Evolutionary conservation across 2,888 invertebrate species (phyloP).

Genomic region (Clivina fossor): DNA sequence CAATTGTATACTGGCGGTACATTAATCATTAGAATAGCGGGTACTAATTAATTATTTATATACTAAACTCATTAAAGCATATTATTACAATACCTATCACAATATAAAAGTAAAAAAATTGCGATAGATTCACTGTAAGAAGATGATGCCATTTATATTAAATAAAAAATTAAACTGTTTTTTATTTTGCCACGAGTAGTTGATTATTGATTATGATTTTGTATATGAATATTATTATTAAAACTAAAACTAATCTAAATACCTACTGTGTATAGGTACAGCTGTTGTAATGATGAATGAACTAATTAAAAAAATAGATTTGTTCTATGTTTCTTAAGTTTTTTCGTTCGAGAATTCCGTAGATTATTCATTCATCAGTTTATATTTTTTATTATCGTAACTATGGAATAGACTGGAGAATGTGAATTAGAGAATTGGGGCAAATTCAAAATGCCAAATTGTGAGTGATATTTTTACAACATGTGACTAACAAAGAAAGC

Average conservation of each 20-base stretch:
- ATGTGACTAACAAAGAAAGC: constrained; percentile 75
- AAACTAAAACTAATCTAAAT: neutral
- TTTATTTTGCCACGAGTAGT: constrained; percentile 27
- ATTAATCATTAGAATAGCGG: constrained; percentile 56
- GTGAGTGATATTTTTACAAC: constrained; percentile 67
- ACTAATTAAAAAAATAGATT: too few relatives aligned
- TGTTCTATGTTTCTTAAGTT: constrained; percentile 3
- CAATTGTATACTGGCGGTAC: constrained; percentile 42
- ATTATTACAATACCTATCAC: constrained; percentile 37
- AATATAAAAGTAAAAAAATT: constrained; percentile 29
- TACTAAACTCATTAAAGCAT: constrained; percentile 36
- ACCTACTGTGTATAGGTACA: constrained; percentile 45
- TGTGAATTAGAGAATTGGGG: constrained; percentile 41
- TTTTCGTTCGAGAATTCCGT: constrained; percentile 14
- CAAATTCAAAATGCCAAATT: constrained; percentile 40
- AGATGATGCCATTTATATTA: constrained; percentile 23
- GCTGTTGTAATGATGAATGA: constrained; percentile 55
- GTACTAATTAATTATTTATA: constrained; percentile 41
- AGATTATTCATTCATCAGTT: constrained; percentile 40
- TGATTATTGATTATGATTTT: constrained; percentile 9
- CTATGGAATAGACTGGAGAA: constrained; percentile 36
- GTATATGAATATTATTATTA: constrained; percentile 10
- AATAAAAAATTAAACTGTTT: constrained; percentile 12
- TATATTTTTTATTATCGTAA: constrained; percentile 33
- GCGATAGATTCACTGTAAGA: constrained; percentile 34